phyloP scores from a whole-genome alignment of 2,888 invertebrate species.

The Macrosiphum euphorbiae region DNA sequence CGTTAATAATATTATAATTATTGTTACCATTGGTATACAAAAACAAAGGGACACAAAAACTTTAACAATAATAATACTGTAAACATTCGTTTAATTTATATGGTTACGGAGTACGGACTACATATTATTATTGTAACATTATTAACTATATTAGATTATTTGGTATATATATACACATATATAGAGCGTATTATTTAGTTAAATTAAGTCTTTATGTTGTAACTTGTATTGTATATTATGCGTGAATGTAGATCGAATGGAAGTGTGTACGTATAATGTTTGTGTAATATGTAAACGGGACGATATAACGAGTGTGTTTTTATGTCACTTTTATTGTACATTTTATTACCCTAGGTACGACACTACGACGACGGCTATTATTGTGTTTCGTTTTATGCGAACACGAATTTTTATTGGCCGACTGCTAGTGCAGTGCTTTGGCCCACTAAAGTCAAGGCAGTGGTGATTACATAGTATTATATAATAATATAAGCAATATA shows the following conservation, averaged over 20 bases:
- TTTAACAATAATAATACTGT: background rate
- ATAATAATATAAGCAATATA: background rate
- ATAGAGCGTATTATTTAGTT: background rate
- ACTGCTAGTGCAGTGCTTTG: slow-evolving; percentile 1
- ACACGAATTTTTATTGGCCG: slow-evolving; percentile 32
- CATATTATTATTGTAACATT: background rate
- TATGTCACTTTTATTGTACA: slow-evolving; percentile 32
- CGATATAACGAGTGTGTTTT: slow-evolving; percentile 17
- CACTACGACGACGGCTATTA: slow-evolving; percentile 10
- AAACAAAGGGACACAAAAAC: background rate
- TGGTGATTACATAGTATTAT: background rate
- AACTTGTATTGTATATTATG: background rate
- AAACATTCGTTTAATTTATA: slow-evolving; percentile 20
- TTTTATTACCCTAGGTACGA: slow-evolving; percentile 32
- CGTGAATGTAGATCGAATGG: background rate
- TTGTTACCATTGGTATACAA: background rate
- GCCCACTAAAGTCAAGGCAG: background rate
- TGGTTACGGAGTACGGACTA: background rate
- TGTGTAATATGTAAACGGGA: background rate
- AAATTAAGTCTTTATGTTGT: background rate
- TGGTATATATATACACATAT: background rate
- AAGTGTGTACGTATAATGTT: background rate
- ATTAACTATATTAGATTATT: background rate
- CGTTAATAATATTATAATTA: background rate
- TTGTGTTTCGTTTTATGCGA: background rate